Percentiles rank a stretch among this genome's conserved stretches.
These are phyloP conservation scores for Tinea pellionella DNA, from an alignment of 2,888 invertebrate genomes.

Conservation along the genomic window DNA sequence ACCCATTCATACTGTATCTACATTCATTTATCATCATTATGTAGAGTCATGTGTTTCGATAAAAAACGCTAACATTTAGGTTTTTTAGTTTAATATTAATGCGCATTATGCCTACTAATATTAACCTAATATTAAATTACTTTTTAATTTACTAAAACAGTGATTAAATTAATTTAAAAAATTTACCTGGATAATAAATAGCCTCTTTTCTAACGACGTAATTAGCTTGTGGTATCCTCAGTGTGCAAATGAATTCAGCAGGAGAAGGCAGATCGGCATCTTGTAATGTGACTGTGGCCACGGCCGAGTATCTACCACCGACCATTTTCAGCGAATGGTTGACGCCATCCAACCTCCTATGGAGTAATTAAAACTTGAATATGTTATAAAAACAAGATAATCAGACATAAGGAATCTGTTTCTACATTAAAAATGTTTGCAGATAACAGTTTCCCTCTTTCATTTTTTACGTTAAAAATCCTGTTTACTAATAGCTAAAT, in stretches of 20 bases:
- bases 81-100: not conserved
- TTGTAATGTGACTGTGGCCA: conserved; percentile 61
- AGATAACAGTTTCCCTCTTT: too few relatives aligned
- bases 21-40: conserved; percentile 4
- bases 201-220: conserved; percentile 67
- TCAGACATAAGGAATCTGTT: too few relatives aligned
- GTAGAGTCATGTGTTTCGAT: not conserved
- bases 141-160: too few relatives aligned
- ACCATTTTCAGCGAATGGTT: conserved; percentile 41
- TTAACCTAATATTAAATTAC: too few relatives aligned
- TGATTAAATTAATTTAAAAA: too few relatives aligned
- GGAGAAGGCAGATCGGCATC: conserved; percentile 61
- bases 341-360: conserved; percentile 49
- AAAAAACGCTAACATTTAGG: not conserved
- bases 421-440: too few relatives aligned
- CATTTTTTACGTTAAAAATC: too few relatives aligned
- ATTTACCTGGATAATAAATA: conserved; percentile 71
- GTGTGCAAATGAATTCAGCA: conserved; percentile 71
- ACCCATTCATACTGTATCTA: conserved; percentile 1
- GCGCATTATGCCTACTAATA: too few relatives aligned
- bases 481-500: too few relatives aligned
- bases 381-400: too few relatives aligned
- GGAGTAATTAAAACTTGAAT: too few relatives aligned
- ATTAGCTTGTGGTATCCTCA: conserved; percentile 72
- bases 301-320: conserved; percentile 65